These are phyloP conservation scores for Zaprionus lineosus DNA, from an alignment of 2,888 invertebrate species.

Conservation along the genomic window DNA sequence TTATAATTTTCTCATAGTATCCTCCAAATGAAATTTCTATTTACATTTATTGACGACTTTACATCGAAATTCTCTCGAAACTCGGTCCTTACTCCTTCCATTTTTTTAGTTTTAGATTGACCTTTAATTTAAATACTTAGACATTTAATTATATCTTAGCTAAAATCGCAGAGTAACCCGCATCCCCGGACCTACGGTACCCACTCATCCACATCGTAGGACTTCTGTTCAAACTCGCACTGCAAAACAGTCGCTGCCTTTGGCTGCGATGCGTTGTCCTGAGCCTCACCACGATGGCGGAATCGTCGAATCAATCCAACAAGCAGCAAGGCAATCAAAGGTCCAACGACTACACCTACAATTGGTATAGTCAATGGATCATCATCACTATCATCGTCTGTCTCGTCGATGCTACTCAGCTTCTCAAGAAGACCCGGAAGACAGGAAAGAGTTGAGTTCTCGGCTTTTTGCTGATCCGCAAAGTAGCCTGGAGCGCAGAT, in stretches of 20 bases:
- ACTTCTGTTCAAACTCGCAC: constrained; percentile 61
- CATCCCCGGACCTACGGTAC: constrained; percentile 62
- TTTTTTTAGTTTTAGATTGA: too few relatives aligned
- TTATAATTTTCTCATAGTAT: too few relatives aligned
- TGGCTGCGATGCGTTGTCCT: constrained; percentile 7
- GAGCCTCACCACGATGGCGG: constrained; percentile 15
- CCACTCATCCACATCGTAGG: constrained; percentile 61
- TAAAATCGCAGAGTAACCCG: too few relatives aligned
- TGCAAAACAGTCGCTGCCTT: constrained; percentile 40
- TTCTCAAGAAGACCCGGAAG: constrained; percentile 44
- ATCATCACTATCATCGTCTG: constrained; percentile 53
- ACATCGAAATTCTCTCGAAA: too few relatives aligned
- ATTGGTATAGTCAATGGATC: constrained; percentile 60
- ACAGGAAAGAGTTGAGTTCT: constrained; percentile 28
- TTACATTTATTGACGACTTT: too few relatives aligned
- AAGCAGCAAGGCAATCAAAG: constrained; percentile 40
- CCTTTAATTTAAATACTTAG: too few relatives aligned
- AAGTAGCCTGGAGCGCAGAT: constrained; percentile 52
- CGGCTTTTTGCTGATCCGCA: constrained; percentile 6
- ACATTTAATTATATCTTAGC: too few relatives aligned
- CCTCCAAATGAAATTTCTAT: too few relatives aligned
- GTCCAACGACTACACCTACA: constrained; percentile 54
- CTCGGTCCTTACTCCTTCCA: too few relatives aligned
- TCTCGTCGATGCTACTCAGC: constrained; percentile 54
- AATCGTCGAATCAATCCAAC: constrained; percentile 34